Conservation (phyloP, 2,797 vertebrate species). For the Corythornis leucogaster region DNA sequence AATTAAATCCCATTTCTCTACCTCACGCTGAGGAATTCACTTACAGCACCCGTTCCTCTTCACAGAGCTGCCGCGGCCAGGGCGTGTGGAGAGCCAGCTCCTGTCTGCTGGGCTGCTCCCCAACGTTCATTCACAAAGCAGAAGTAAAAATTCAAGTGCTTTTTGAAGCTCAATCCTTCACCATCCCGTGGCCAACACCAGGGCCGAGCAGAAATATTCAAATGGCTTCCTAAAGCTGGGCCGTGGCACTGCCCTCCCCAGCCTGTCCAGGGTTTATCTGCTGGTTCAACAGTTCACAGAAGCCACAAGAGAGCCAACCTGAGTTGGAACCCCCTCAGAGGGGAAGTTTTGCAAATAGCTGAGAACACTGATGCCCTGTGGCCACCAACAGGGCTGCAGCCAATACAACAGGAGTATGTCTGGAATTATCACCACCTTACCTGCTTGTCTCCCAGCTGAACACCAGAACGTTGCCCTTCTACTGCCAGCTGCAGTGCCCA, state of each 20-base stretch:
- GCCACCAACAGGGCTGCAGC: too few species aligned
- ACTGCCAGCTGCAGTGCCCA: background rate
- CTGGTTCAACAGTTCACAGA: background rate
- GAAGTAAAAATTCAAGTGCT: constrained; percentile 14
- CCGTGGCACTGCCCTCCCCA: background rate
- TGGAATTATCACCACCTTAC: background rate
- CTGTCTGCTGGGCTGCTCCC: background rate
- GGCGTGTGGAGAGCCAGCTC: background rate
- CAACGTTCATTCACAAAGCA: constrained; percentile 8
- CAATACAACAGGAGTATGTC: background rate
- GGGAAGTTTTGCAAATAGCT: background rate
- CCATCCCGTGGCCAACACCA: background rate
- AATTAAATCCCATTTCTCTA: background rate
- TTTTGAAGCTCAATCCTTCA: constrained; percentile 14
- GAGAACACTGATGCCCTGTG: background rate
- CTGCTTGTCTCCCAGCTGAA: background rate
- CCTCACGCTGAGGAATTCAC: background rate
- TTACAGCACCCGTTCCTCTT: constrained; percentile 29
- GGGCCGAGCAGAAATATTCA: constrained; percentile 30
- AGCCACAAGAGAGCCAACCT: background rate
- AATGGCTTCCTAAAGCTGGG: background rate
- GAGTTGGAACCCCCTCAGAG: background rate
- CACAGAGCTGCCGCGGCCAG: background rate
- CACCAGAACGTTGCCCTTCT: background rate
- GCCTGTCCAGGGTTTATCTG: background rate